These are phyloP conservation scores for Cathartes aura DNA, from an alignment of 2,113 vertebrate genomes.

Conservation along the genomic window DNA sequence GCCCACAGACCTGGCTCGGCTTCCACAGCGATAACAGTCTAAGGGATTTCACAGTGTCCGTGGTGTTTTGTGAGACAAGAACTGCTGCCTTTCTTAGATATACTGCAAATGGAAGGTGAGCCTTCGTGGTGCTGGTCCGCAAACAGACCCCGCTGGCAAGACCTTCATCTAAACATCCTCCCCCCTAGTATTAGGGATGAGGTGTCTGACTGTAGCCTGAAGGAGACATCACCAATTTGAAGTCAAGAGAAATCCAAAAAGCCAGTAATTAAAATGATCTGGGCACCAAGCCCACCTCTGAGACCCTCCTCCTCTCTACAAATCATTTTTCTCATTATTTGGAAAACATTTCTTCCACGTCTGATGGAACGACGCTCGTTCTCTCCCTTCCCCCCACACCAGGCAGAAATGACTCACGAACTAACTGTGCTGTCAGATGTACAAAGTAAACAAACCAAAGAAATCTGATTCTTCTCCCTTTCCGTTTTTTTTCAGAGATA, in stretches of 20 bases:
- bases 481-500: background rate
- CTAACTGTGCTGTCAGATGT: background rate
- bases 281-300: background rate
- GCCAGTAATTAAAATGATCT: background rate
- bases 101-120: background rate
- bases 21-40: background rate
- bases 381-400: background rate
- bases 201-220: background rate
- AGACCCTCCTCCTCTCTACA: background rate
- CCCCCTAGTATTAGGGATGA: background rate
- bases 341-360: background rate
- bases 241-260: background rate
- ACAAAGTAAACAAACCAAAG: background rate
- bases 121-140: rapidly evolving
- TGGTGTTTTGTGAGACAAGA: background rate
- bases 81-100: background rate
- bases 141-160: background rate
- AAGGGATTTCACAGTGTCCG: background rate
- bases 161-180: background rate
- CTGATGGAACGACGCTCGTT: rapidly evolving
- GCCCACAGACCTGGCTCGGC: rapidly evolving
- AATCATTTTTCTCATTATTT: background rate
- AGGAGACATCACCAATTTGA: background rate
- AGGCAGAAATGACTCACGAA: background rate
- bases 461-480: background rate